Percentiles rank a stretch among this genome's conserved stretches.
Evolutionary conservation across 1,140 invertebrate species (phyloP).

Genomic region (Drosophila tropicalis): DNA sequence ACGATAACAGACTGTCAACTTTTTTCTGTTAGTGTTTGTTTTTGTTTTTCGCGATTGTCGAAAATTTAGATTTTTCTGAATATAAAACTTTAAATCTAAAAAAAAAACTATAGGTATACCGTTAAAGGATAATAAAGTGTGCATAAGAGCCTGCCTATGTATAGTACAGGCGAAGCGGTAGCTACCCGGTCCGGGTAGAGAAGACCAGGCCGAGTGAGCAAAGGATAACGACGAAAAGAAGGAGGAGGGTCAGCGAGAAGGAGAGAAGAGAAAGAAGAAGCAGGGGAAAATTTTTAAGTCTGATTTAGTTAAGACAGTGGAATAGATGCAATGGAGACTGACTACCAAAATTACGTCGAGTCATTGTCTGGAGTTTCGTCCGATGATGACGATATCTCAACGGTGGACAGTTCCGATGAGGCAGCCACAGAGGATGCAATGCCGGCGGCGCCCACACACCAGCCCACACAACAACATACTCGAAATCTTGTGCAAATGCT

Average conservation of each 20-base stretch:
- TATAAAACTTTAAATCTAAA: background rate
- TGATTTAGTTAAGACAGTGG: constrained; percentile 50
- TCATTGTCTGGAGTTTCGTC: constrained; percentile 74
- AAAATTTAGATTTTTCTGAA: constrained; percentile 4
- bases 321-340: constrained; percentile 64
- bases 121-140: background rate
- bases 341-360: constrained; percentile 67
- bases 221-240: background rate
- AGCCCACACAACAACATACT: constrained; percentile 35
- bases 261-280: background rate
- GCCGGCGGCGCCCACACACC: constrained; percentile 29
- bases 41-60: constrained; percentile 11
- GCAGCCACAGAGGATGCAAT: constrained; percentile 48
- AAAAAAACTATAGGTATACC: background rate
- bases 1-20: background rate
- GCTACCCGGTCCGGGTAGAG: constrained; percentile 4
- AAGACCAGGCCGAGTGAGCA: constrained; percentile 3
- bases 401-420: constrained; percentile 73
- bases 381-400: constrained; percentile 72
- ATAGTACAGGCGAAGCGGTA: background rate
- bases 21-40: constrained; percentile 13
- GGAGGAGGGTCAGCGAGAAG: background rate
- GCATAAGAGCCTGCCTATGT: background rate
- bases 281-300: constrained; percentile 53
- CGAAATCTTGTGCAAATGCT: constrained; percentile 69